These are phyloP conservation scores for Orchesellides sinensis DNA, from an alignment of 2,888 invertebrate genomes.

Conservation along the genomic window DNA sequence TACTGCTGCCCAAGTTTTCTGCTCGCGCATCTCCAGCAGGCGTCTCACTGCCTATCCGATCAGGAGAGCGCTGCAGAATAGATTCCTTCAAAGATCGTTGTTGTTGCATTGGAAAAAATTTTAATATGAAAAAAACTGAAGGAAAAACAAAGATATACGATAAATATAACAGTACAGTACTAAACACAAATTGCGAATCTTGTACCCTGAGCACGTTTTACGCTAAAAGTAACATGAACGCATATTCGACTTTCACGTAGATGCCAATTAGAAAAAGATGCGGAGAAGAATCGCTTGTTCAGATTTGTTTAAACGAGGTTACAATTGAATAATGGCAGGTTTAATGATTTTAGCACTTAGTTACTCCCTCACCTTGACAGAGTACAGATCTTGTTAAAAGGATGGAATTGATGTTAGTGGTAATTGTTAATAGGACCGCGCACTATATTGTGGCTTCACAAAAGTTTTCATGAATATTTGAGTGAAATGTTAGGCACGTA, in stretches of 20 bases:
- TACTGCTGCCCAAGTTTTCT: not conserved
- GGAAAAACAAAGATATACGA: too few relatives aligned
- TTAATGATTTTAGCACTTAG: conserved; percentile 52
- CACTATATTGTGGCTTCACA: conserved; percentile 46
- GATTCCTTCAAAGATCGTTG: conserved; percentile 40
- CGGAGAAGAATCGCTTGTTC: not conserved
- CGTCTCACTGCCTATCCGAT: conserved; percentile 18
- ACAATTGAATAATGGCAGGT: conserved; percentile 53
- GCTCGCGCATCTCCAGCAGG: conserved; percentile 19
- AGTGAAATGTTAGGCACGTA: too few relatives aligned
- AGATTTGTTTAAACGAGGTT: conserved; percentile 15
- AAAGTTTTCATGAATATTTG: too few relatives aligned
- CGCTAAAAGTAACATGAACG: too few relatives aligned
- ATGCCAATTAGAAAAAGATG: too few relatives aligned
- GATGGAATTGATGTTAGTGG: conserved; percentile 54
- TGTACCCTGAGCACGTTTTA: too few relatives aligned
- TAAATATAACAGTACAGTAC: too few relatives aligned
- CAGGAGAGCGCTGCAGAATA: conserved; percentile 14
- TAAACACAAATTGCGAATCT: too few relatives aligned
- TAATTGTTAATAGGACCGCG: conserved; percentile 53
- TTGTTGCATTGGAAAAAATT: conserved; percentile 52
- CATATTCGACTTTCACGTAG: too few relatives aligned
- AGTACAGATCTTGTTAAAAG: conserved; percentile 5
- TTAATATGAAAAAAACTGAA: too few relatives aligned
- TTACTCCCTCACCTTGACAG: conserved; percentile 48